These are phyloP conservation scores for Harpagoxenus sublaevis DNA, from an alignment of 2,888 invertebrate genomes.

Conservation along the genomic window DNA sequence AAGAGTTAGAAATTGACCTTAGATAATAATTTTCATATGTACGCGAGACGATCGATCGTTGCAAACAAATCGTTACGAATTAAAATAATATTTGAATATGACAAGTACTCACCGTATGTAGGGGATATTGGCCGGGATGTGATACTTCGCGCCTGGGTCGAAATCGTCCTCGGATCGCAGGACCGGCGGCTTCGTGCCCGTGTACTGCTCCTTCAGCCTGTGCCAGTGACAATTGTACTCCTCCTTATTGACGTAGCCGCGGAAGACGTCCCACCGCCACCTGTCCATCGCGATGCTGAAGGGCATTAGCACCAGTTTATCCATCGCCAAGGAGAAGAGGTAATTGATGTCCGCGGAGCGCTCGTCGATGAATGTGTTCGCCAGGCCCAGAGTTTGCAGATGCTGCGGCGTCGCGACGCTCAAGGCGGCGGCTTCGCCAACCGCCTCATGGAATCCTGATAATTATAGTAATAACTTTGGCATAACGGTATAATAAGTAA, in stretches of 20 bases:
- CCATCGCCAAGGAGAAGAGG: slow-evolving; percentile 94
- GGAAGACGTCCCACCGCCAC: slow-evolving; percentile 96
- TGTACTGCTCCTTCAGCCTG: slow-evolving; percentile 93
- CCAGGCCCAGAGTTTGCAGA: slow-evolving; percentile 93
- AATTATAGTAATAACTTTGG: slow-evolving; percentile 43
- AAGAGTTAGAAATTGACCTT: not conserved
- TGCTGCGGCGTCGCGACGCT: slow-evolving; percentile 95
- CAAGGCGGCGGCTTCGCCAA: slow-evolving; percentile 95
- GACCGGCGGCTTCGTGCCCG: slow-evolving; percentile 95
- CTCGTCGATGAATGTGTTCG: slow-evolving; percentile 93
- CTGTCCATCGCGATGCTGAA: slow-evolving; percentile 94
- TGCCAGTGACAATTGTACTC: slow-evolving; percentile 96
- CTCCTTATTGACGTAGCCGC: slow-evolving; percentile 91
- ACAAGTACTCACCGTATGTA: slow-evolving; percentile 93
- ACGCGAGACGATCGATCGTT: not conserved
- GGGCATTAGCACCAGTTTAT: slow-evolving; percentile 94
- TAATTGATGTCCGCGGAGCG: slow-evolving; percentile 94
- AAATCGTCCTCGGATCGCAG: slow-evolving; percentile 95
- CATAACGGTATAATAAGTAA: not conserved
- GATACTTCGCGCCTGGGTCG: slow-evolving; percentile 97
- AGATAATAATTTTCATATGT: not conserved
- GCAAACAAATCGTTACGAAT: not conserved
- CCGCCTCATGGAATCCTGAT: slow-evolving; percentile 96
- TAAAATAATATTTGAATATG: not conserved
- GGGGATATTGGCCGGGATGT: slow-evolving; percentile 96